Evolutionary conservation across 2,797 vertebrate genomes (phyloP).

Genomic region (Siniperca obscura): DNA sequence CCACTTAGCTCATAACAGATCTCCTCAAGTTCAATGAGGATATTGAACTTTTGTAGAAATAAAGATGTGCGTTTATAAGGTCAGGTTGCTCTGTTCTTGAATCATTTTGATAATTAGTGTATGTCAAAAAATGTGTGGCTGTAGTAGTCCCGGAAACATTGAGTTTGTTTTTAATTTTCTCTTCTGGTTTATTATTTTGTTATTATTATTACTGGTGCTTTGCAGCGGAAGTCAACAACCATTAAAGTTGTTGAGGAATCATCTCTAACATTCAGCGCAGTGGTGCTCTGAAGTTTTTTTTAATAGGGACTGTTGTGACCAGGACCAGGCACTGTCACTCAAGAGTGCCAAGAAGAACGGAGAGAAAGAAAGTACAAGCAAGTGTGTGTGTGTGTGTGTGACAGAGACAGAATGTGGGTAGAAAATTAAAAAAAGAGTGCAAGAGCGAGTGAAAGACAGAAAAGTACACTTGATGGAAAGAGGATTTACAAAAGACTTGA

Average conservation of each 20-base stretch:
- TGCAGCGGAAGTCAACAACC: neutral
- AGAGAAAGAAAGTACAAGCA: constrained; percentile 31
- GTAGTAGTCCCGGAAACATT: neutral
- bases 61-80: neutral
- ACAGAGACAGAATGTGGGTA: constrained; percentile 22
- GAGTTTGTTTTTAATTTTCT: neutral
- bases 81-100: neutral
- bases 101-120: neutral
- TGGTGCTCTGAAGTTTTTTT: constrained; percentile 10
- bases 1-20: neutral
- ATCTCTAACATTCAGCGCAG: constrained; percentile 1
- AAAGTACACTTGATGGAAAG: constrained; percentile 60
- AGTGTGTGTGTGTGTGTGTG: neutral
- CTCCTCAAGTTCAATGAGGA: neutral
- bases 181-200: constrained; percentile 4
- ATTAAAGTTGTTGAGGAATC: constrained; percentile 24
- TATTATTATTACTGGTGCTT: no score
- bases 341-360: constrained; percentile 45
- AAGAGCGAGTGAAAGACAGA: constrained; percentile 19
- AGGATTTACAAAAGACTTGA: constrained; percentile 67
- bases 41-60: neutral
- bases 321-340: constrained; percentile 32
- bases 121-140: neutral
- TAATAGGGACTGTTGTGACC: neutral
- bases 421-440: constrained; percentile 20